phyloP scores from a whole-genome alignment of 1,140 invertebrate species.

The Propsilocerus akamusi region DNA sequence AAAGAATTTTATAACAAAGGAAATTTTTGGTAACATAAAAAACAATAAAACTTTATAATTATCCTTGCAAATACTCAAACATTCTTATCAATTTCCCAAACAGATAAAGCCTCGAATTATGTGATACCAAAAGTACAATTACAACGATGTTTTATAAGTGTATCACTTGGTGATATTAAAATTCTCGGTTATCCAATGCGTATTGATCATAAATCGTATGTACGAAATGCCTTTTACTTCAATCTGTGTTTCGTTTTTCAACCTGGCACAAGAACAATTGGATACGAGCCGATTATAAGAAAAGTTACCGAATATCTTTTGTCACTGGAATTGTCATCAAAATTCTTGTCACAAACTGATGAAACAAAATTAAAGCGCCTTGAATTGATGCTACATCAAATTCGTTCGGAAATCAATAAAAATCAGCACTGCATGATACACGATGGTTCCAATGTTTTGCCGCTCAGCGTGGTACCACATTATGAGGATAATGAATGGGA shows the following conservation, averaged over 20 bases:
- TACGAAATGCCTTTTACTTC: conserved; percentile 79
- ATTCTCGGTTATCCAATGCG: conserved; percentile 77
- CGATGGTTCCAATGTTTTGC: conserved; percentile 9
- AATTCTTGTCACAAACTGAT: conserved; percentile 45
- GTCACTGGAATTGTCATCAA: conserved; percentile 54
- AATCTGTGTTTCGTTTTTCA: conserved; percentile 89
- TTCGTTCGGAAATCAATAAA: conserved; percentile 56
- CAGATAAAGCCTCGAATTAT: conserved; percentile 31
- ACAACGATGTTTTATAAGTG: conserved; percentile 67
- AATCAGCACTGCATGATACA: conserved; percentile 37
- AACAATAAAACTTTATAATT: conserved; percentile 21
- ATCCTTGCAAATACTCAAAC: background rate
- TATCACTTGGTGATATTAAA: conserved; percentile 49
- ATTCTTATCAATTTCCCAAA: background rate
- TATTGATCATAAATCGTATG: conserved; percentile 76
- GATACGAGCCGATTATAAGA: conserved; percentile 74
- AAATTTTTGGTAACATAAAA: conserved; percentile 38
- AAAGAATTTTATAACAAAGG: conserved; percentile 70
- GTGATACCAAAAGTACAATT: conserved; percentile 85
- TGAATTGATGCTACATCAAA: conserved; percentile 45
- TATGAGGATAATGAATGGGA: conserved; percentile 1
- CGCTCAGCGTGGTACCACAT: conserved; percentile 7
- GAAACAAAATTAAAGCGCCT: conserved; percentile 37
- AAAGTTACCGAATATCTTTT: conserved; percentile 75
- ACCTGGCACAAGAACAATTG: conserved; percentile 59